phyloP scores from a whole-genome alignment of 2,113 vertebrate genomes.

The Sterrhoptilus dennistouni region DNA sequence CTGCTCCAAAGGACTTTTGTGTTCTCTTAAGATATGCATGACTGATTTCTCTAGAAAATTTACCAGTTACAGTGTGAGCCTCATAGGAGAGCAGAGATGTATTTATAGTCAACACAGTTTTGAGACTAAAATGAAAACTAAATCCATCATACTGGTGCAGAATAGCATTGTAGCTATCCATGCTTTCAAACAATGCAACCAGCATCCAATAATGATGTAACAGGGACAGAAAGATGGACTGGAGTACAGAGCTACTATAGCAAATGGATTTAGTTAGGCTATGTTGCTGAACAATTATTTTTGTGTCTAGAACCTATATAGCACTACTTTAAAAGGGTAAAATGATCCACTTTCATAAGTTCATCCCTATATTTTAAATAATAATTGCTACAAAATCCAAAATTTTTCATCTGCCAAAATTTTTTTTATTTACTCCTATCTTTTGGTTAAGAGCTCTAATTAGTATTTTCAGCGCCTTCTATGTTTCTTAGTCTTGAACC shows the following conservation, averaged over 20 bases:
- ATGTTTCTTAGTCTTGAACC: background rate
- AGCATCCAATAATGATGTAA: constrained; percentile 58
- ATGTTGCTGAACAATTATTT: constrained; percentile 30
- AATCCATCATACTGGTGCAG: constrained; percentile 41
- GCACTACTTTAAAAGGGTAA: constrained; percentile 9
- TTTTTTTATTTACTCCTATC: constrained; percentile 21
- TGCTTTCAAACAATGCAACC: constrained; percentile 66
- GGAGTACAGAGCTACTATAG: background rate
- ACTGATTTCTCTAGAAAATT: constrained; percentile 69
- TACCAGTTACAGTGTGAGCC: constrained; percentile 34
- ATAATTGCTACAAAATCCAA: background rate
- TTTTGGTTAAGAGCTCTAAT: background rate
- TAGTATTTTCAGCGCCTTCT: constrained; percentile 18
- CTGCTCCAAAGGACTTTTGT: constrained; percentile 70
- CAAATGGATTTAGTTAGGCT: constrained; percentile 58
- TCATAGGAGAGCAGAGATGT: constrained; percentile 67
- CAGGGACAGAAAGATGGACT: constrained; percentile 56
- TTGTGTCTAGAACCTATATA: background rate
- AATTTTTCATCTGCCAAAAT: background rate
- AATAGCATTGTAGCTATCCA: constrained; percentile 46
- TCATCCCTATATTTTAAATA: constrained; percentile 4
- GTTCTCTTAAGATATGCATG: constrained; percentile 57
- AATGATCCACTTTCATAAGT: constrained; percentile 14
- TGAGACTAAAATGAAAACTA: constrained; percentile 73
- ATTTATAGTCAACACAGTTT: constrained; percentile 67